phyloP scores from a whole-genome alignment of 2,113 vertebrate genomes.

The Cebus imitator region DNA sequence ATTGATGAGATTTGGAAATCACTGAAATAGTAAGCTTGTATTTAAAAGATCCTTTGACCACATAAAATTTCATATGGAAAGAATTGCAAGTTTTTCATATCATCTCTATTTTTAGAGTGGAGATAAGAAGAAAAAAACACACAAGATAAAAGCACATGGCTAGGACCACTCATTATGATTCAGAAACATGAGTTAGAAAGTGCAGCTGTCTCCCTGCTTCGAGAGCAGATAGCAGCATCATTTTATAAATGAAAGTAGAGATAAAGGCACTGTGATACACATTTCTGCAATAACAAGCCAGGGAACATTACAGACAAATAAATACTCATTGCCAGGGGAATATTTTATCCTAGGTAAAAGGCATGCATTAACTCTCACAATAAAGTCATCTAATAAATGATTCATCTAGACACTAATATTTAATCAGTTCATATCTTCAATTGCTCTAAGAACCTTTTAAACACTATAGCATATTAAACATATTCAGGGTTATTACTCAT shows the following conservation, averaged over 20 bases:
- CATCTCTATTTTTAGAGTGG: neutral
- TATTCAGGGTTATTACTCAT: neutral
- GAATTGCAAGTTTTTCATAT: neutral
- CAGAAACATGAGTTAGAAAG: conserved; percentile 14
- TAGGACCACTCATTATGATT: neutral
- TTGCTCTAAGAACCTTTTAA: conserved; percentile 42
- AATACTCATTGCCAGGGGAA: neutral
- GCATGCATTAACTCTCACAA: neutral
- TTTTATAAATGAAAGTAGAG: conserved; percentile 30
- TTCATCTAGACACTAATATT: conserved; percentile 44
- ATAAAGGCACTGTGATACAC: neutral
- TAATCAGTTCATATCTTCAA: conserved; percentile 29
- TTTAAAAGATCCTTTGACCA: neutral
- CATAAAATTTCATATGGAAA: neutral
- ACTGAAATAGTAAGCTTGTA: neutral
- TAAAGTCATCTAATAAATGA: conserved; percentile 6
- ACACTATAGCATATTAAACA: neutral
- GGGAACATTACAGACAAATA: conserved; percentile 1
- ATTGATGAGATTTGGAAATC: neutral
- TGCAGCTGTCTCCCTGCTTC: neutral
- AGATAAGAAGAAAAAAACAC: neutral
- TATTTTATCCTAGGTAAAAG: neutral
- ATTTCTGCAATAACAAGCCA: neutral
- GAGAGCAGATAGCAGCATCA: neutral
- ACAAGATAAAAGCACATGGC: neutral